Evolutionary conservation across 2,113 vertebrate species (phyloP), one percentile per base, ranked within the genome.

Genomic region (Grantiella picta): DNA sequence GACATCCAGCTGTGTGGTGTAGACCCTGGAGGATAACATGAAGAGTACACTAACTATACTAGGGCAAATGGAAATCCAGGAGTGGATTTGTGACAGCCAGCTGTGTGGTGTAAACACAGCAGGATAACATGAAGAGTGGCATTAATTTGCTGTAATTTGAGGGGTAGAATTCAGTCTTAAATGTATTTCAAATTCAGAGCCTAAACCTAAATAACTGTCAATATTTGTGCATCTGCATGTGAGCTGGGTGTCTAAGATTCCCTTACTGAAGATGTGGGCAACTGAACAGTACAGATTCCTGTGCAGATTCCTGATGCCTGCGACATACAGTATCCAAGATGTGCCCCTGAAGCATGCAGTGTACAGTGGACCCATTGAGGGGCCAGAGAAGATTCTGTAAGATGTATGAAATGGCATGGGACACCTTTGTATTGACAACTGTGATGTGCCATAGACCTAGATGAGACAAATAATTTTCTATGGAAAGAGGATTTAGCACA

Each of bases 241-340:
- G 53, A 72, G 7, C 35, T 44, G 44, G 12, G 6, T 85, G 18
- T 63, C n/a, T 59, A 63, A 66, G 28, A 70, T 76, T 63, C 24
- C 52, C 17, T 65, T 45, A 31, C 7, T 76, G 47, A 42, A 42
- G 36, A 31, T 47, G 11, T 19, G 42, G 50, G 31, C 59, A 42
- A 15, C 27, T 83, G n/a, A n/a, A n/a, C n/a, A n/a, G n/a, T n/a
- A n/a, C n/a, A n/a, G n/a, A n/a, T n/a, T n/a, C n/a, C n/a, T n/a
- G n/a, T n/a, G n/a, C n/a, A n/a, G n/a, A n/a, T 75, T 40, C 15
- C 40, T 56, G 24, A n/a, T 52, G 61, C 24, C 61, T 56, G 11
- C 61, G 40, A 13, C 29, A 15, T 25, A 3, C 0, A 0, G 52
- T 42, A 57, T 18, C 31, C 2, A 4, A 69, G 59, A 33, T 54